phyloP scores from a whole-genome alignment of 2,888 invertebrate genomes.

The Polymixis lichenea region DNA sequence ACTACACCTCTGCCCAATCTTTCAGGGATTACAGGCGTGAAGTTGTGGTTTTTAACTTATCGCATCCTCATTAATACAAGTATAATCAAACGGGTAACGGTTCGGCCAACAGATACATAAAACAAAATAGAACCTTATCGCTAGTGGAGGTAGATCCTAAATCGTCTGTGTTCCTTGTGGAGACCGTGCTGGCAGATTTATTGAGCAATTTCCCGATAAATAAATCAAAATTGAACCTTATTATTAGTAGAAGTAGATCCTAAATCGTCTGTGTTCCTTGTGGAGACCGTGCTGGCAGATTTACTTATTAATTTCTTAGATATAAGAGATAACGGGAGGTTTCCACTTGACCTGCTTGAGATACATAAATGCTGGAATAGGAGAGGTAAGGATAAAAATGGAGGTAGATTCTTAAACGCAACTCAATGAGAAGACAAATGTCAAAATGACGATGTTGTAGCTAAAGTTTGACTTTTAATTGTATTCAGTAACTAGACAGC shows the following conservation, averaged over 20 bases:
- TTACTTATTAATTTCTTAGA: conserved; percentile 72
- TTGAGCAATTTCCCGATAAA: too few relatives aligned
- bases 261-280: conserved; percentile 67
- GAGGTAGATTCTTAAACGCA: not conserved
- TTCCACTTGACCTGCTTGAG: conserved; percentile 69
- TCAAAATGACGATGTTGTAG: too few relatives aligned
- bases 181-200: conserved; percentile 65
- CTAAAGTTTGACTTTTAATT: too few relatives aligned
- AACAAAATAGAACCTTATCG: conserved; percentile 71
- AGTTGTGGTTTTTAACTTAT: too few relatives aligned
- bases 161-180: conserved; percentile 67
- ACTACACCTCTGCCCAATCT: too few relatives aligned
- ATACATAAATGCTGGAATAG: conserved; percentile 73
- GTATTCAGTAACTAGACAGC: too few relatives aligned
- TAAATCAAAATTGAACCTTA: conserved; percentile 69
- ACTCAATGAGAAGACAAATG: too few relatives aligned
- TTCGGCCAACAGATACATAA: too few relatives aligned
- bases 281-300: conserved; percentile 67
- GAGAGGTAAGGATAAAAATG: not conserved
- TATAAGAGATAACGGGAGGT: conserved; percentile 69
- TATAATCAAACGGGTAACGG: too few relatives aligned
- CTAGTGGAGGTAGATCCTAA: conserved; percentile 68
- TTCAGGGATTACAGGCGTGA: too few relatives aligned
- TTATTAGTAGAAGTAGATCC: conserved; percentile 69
- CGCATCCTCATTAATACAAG: too few relatives aligned